Base-by-base conservation (phyloP, 2,888 invertebrate genomes). In the Lochmaea crataegi region DNA sequence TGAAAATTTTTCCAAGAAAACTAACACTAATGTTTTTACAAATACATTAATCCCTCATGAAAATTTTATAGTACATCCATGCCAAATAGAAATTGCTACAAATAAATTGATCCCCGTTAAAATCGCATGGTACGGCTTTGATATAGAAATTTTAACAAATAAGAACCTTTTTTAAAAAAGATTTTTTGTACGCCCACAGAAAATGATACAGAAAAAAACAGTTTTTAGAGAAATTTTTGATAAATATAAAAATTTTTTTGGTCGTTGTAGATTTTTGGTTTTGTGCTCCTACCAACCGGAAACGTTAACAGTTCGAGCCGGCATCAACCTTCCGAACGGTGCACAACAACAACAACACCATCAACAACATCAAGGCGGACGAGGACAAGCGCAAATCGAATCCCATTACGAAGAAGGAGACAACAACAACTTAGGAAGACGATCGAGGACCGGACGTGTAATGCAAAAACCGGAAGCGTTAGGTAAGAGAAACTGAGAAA, bases 261-360 rank as follows among this genome's bases (percentile, higher is more conserved):
- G 12, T 68, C 75, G 16, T 79, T 79, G 12, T 75, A 89, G 94
- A 78, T 95, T 95, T 83, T 88, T 95, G 68, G 94, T 95, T 1
- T 89, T 94, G 14, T 95, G 95, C 83, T 93, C 93, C 45, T 94
- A 94, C 84, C 93, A 94, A 82, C 94, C 94, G 1, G 94, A 94
- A 84, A 94, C 94, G 41, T 89, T 94, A 82, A 94, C 94, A 0
- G 94, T 95, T 10, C 89, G 94, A 78, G 94, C 95, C 41, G 94
- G 94, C 82, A 91, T 93, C 81, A 92, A 92, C 77, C 87, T 93
- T 73, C 93, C 93, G 0, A 91, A 91, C 76, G 53, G 58, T 11
- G 89, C 67, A n/a, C 89, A 88, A 12, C 32, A 32, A 6, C 45
- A 45, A n/a, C 89, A 88, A 12, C 32, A 32, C 32, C 45, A 45